Evolutionary conservation across 2,113 vertebrate species (phyloP).

Genomic region (Noctilio leporinus): DNA sequence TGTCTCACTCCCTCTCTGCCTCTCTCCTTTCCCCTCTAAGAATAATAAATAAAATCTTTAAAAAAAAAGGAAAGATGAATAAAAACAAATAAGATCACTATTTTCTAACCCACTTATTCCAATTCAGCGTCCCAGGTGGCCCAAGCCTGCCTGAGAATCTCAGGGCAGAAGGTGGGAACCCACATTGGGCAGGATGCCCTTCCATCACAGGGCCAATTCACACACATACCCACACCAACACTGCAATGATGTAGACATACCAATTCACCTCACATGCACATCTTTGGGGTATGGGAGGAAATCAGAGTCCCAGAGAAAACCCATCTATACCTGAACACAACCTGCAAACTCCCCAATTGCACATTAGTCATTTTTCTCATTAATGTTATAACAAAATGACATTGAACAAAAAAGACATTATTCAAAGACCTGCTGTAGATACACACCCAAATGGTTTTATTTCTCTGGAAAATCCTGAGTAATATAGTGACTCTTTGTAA

Average conservation of each 20-base stretch:
- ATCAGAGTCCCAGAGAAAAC: background rate
- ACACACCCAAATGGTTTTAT: background rate
- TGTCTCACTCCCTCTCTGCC: no score
- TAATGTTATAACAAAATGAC: background rate
- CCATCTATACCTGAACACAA: background rate
- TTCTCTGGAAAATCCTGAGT: background rate
- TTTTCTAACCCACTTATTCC: background rate
- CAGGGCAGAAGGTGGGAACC: background rate
- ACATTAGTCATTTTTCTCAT: background rate
- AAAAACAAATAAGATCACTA: background rate
- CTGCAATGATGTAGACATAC: background rate
- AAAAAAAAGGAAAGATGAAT: background rate
- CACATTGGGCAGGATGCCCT: background rate
- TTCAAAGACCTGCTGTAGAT: background rate
- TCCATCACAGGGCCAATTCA: background rate
- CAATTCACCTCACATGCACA: background rate
- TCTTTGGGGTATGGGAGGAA: background rate
- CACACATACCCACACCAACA: background rate
- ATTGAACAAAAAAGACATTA: background rate
- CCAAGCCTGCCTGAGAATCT: background rate
- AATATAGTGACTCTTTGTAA: background rate
- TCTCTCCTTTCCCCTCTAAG: no score
- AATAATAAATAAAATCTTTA: no score
- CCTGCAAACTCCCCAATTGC: background rate
- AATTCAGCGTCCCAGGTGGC: background rate